phyloP scores from a whole-genome alignment of 2,113 vertebrate genomes.

The Shinisaurus crocodilurus region DNA sequence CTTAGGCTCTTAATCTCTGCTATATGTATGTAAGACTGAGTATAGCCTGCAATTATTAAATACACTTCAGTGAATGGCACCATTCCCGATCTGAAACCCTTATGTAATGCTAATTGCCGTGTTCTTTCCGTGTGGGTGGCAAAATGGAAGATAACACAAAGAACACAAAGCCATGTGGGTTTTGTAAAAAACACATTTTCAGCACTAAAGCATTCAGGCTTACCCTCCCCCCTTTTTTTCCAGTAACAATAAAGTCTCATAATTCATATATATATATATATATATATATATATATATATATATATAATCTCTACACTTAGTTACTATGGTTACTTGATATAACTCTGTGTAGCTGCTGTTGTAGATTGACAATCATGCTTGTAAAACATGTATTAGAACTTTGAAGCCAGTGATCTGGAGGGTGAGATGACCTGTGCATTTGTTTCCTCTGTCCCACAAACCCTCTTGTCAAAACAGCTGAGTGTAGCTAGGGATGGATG shows the following conservation, averaged over 20 bases:
- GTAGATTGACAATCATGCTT: background rate
- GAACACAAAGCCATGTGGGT: background rate
- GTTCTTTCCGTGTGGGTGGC: constrained; percentile 7
- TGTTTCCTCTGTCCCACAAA: background rate
- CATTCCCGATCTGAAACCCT: background rate
- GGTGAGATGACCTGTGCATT: background rate
- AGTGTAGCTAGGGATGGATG: background rate
- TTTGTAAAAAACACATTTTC: background rate
- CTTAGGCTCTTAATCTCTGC: background rate
- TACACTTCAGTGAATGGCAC: background rate
- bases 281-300: constrained; percentile 1
- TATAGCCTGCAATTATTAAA: background rate
- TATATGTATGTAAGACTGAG: background rate
- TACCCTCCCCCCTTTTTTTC: background rate
- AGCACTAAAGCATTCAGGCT: background rate
- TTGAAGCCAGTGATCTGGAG: background rate
- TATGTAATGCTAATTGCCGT: constrained; percentile 8
- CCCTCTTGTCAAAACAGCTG: background rate
- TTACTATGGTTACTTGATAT: background rate
- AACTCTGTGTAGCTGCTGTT: background rate
- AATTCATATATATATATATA: background rate
- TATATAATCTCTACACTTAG: background rate
- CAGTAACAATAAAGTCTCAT: background rate
- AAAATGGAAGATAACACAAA: constrained; percentile 5
- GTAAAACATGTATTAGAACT: background rate